Evolutionary conservation across 2,888 invertebrate species (phyloP), one percentile per base, ranked within the genome.

Genomic region (Blomia tropicalis): DNA sequence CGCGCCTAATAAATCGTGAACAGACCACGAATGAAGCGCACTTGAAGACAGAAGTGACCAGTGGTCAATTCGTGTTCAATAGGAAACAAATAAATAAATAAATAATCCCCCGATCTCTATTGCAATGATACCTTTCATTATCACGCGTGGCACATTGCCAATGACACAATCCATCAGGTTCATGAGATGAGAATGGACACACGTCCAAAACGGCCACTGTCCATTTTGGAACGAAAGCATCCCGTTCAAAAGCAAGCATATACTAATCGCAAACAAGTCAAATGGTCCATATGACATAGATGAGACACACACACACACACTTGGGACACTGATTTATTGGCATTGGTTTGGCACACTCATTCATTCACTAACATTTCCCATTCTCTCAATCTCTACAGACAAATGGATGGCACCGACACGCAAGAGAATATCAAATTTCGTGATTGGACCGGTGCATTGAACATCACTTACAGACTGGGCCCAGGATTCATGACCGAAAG

Each of bases 381-480:
- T 25, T n/a, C n/a, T n/a, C n/a, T n/a, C n/a, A n/a, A n/a, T n/a
- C 31, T 54, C 30, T 54, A 31, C 23, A 64, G 64, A 14, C 23
- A 44, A 43, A 62, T 65, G 65, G 60, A 44, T 30, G 65, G 65
- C 4, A 43, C 36, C 27, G 32, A 41, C 43, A 63, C 60, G 11
- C 58, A 56, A 19, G 51, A 14, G 19, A 60, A 32, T 23, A 14
- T 25, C 58, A 44, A 41, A 17, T 62, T 58, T 58, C 43, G 44
- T 23, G 58, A 62, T 56, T 68, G 68, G 68, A 41, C 32, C 2
- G 68, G 67, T 25, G 43, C 23, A 30, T 54, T 67, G n/a, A 65
- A 65, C 17, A 65, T 63, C 32, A 63, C 64, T n/a, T 67, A 67
- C 59, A 43, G 58, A 32, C 60, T 64, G 17, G 68, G 68, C 17